phyloP scores from a whole-genome alignment of 2,797 vertebrate species.

The Thaleichthys pacificus region DNA sequence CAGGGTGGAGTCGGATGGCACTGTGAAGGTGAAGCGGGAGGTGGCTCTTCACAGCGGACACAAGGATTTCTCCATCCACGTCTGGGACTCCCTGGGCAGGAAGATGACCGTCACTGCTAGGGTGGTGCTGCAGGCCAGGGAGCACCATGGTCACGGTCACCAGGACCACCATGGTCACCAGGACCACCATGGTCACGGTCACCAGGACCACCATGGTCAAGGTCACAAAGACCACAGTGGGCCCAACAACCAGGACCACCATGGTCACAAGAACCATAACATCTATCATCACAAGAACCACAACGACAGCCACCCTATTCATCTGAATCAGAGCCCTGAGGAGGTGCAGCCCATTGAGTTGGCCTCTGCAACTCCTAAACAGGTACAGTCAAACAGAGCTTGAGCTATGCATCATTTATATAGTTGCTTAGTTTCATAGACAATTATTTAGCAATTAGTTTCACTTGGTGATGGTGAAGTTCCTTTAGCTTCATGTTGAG shows the following conservation, averaged over 20 bases:
- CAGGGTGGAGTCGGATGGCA: slow-evolving; percentile 52
- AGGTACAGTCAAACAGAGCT: slow-evolving; percentile 41
- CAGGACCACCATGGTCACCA: neutral
- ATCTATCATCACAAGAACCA: slow-evolving; percentile 8
- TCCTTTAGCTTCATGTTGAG: too few relatives aligned
- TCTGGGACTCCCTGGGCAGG: slow-evolving; percentile 50
- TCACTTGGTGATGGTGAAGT: too few relatives aligned
- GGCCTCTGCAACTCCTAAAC: slow-evolving; percentile 1
- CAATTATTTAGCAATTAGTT: neutral
- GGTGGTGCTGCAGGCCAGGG: slow-evolving; percentile 30
- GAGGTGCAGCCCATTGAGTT: neutral
- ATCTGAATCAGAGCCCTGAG: neutral
- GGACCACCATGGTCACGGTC: neutral
- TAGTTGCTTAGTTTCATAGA: neutral
- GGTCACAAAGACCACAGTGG: neutral
- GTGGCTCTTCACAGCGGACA: slow-evolving; percentile 57
- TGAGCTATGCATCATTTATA: too few relatives aligned
- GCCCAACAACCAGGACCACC: neutral
- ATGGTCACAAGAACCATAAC: neutral
- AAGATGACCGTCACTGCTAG: slow-evolving; percentile 51
- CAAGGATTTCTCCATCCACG: slow-evolving; percentile 50
- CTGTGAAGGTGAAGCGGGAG: slow-evolving; percentile 48
- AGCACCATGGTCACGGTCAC: neutral
- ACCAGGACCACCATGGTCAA: neutral
- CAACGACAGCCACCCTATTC: neutral